phyloP scores from a whole-genome alignment of 2,797 vertebrate species.

The Syndactyla subalaris region DNA sequence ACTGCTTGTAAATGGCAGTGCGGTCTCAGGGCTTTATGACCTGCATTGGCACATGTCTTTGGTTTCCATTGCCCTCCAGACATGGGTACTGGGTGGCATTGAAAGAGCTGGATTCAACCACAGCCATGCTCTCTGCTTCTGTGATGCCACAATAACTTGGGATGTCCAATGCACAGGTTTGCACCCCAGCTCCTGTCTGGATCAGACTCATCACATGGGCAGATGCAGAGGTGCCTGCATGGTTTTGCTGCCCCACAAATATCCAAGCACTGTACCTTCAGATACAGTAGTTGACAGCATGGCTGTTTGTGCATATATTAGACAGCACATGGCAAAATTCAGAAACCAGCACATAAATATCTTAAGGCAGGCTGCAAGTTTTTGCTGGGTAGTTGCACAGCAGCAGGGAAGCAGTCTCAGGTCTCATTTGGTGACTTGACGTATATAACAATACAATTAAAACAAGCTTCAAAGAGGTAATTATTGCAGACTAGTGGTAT shows the following conservation, averaged over 20 bases:
- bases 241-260: not conserved
- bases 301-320: not conserved
- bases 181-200: not conserved
- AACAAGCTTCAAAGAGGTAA: not conserved
- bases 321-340: not conserved
- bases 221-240: rapidly evolving
- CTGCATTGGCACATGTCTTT: not conserved
- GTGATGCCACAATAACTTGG: rapidly evolving
- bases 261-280: not conserved
- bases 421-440: not conserved
- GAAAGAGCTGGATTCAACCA: rapidly evolving
- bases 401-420: not conserved
- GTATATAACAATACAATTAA: not conserved
- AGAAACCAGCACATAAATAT: not conserved
- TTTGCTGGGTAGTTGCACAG: not conserved
- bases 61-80: not conserved
- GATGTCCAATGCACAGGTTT: not conserved
- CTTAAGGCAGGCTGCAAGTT: not conserved
- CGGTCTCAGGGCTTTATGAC: not conserved
- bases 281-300: not conserved
- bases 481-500: not conserved
- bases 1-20: not conserved
- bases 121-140: not conserved
- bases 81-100: rapidly evolving
- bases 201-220: not conserved